Evolutionary conservation across 2,797 vertebrate species (phyloP), one percentile per base, ranked within the genome.

Genomic region (Meriones psammophilus): DNA sequence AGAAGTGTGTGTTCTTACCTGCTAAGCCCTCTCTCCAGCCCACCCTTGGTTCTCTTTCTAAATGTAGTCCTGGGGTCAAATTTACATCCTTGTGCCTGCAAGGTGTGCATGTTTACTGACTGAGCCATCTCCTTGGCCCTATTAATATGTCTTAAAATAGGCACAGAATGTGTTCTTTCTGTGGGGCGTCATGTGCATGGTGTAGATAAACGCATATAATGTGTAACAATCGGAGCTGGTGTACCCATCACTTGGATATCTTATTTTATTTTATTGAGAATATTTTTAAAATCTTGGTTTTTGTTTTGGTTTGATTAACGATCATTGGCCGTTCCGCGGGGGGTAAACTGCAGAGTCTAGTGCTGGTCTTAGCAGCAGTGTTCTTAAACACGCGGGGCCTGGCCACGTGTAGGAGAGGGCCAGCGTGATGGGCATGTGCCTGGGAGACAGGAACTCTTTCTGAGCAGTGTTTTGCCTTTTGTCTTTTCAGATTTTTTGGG

Each of bases 401-500:
- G 13, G 22, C 73, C 13, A 58, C 14, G 56, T 3, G 1, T 58
- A 58, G 56, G 56, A 58, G 56, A 4, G 56, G 56, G 14, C 13
- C 56, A 58, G 56, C 4, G 5, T 4, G 13, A 58, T 58, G 56
- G 5, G 56, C 17, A 58, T 58, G 56, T 50, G 5, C 62, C 87
- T 20, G 5, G 12, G n/a, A 14, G 87, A 62, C 22, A 56, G 78
- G 8, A 28, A 2, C 56, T 66, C 28, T 87, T 56, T 8, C 96
- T 98, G 97, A 98, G 93, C 39, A 92, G 36, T 22, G n/a, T 54
- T 50, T 33, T 92, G 36, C 96, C 94, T 86, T 97, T 94, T 73
- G 92, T 96, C 89, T 50, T 97, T 98, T 66, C 96, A 99, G 99
- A 99, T 98, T 99, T 99, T 98, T 97, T 99, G 97, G 99, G 99